These are phyloP conservation scores for Limnephilus marmoratus DNA, from an alignment of 2,888 invertebrate species.

Conservation along the genomic window DNA sequence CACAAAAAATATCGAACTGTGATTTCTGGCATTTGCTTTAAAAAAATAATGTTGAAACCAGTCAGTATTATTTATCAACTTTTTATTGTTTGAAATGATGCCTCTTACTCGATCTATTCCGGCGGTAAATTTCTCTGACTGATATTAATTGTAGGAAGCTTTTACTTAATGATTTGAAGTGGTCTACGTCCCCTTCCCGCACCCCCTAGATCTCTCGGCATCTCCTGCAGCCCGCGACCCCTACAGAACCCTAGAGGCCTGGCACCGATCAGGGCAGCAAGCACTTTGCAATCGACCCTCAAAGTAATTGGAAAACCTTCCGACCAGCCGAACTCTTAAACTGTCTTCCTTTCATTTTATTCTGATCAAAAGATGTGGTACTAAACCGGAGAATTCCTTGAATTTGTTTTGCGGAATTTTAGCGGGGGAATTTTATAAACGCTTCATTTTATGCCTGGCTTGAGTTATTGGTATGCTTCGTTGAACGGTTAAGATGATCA, in stretches of 20 bases:
- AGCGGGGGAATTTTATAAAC: not conserved
- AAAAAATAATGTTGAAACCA: not conserved
- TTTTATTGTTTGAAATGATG: not conserved
- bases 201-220: not conserved
- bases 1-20: not conserved
- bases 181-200: not conserved
- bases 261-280: slow-evolving; percentile 28
- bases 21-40: not conserved
- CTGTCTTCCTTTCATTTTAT: slow-evolving; percentile 17
- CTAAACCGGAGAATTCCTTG: not conserved
- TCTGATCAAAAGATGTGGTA: slow-evolving; percentile 30
- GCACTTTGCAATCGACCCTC: slow-evolving; percentile 48
- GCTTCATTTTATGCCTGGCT: not conserved
- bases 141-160: slow-evolving; percentile 59
- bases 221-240: not conserved
- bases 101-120: not conserved
- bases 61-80: not conserved
- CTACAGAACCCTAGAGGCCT: not conserved
- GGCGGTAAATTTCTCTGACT: slow-evolving; percentile 54
- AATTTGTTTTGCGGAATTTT: slow-evolving; percentile 11
- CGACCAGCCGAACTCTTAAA: slow-evolving; percentile 23
- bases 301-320: slow-evolving; percentile 53
- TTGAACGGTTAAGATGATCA: not conserved
- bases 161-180: slow-evolving; percentile 57
- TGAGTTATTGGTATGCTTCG: not conserved